Evolutionary conservation across 2,888 invertebrate genomes (phyloP).

Genomic region (Melinopterus prodromus): DNA sequence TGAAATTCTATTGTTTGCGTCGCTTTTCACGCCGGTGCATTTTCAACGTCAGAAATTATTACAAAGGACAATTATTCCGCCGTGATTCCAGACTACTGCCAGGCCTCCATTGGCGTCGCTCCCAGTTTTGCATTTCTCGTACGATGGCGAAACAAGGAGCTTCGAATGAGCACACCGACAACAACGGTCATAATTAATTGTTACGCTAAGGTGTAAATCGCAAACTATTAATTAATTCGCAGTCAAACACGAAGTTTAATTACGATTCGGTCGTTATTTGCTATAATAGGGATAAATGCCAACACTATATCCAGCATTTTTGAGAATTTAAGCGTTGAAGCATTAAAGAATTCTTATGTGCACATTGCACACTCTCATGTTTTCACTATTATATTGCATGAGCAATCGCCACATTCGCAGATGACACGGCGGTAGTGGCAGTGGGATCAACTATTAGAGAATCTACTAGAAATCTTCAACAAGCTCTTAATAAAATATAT

Average conservation of each 20-base stretch:
- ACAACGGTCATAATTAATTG: conserved; percentile 33
- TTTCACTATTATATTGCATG: no score
- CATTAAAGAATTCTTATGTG: no score
- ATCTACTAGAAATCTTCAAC: no score
- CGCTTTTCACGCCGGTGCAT: conserved; percentile 55
- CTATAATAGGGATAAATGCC: background rate
- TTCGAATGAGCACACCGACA: conserved; percentile 21
- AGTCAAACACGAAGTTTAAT: background rate
- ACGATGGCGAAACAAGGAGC: conserved; percentile 36
- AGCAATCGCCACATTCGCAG: no score
- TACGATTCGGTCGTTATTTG: background rate
- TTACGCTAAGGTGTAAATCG: conserved; percentile 24
- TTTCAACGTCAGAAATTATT: conserved; percentile 52
- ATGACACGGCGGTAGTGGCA: no score
- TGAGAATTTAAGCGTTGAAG: no score
- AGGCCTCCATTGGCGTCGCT: conserved; percentile 34
- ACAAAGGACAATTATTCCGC: conserved; percentile 54
- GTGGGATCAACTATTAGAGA: no score
- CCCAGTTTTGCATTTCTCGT: conserved; percentile 47
- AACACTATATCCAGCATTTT: background rate
- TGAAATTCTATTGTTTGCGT: conserved; percentile 54
- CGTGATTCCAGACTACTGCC: conserved; percentile 50
- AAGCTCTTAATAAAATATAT: no score
- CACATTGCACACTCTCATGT: no score
- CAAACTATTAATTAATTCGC: conserved; percentile 31